Conservation (phyloP, 2,888 invertebrate species). For the Pyralis farinalis region DNA sequence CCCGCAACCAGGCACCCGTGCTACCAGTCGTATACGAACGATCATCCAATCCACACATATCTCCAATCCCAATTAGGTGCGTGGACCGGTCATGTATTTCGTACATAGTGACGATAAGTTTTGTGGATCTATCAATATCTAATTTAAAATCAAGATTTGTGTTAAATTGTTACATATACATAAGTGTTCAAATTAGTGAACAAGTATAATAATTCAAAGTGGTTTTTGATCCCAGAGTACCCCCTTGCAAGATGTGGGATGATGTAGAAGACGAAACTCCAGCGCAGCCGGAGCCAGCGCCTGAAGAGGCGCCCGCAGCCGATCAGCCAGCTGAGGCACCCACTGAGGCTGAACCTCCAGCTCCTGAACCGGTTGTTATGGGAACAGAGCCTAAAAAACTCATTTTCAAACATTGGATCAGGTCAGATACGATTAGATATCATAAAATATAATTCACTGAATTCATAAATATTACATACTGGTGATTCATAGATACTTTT, state of each 20-base stretch:
- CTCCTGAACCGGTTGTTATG: constrained; percentile 57
- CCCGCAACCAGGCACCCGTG: constrained; percentile 44
- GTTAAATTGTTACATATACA: constrained; percentile 15
- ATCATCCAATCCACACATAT: constrained; percentile 69
- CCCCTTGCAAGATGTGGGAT: constrained; percentile 75
- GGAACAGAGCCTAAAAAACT: constrained; percentile 84
- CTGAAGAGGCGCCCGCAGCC: constrained; percentile 36
- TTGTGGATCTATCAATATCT: constrained; percentile 18
- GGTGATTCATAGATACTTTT: neutral
- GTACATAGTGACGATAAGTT: constrained; percentile 23
- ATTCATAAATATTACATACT: neutral
- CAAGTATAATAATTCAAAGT: constrained; percentile 26
- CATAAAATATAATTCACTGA: neutral
- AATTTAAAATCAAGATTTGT: constrained; percentile 12
- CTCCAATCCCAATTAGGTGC: constrained; percentile 64
- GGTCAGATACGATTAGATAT: constrained; percentile 64
- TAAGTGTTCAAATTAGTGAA: constrained; percentile 9
- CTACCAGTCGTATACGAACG: constrained; percentile 68
- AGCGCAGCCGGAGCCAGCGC: constrained; percentile 40
- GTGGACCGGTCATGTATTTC: constrained; percentile 35
- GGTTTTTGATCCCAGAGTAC: constrained; percentile 59
- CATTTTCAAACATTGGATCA: constrained; percentile 91
- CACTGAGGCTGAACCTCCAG: constrained; percentile 66
- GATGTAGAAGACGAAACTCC: constrained; percentile 77
- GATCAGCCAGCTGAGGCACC: constrained; percentile 48